Percentiles rank a stretch among this genome's conserved stretches.
Conservation (phyloP, 2,797 vertebrate genomes). For the Coreius guichenoti region DNA sequence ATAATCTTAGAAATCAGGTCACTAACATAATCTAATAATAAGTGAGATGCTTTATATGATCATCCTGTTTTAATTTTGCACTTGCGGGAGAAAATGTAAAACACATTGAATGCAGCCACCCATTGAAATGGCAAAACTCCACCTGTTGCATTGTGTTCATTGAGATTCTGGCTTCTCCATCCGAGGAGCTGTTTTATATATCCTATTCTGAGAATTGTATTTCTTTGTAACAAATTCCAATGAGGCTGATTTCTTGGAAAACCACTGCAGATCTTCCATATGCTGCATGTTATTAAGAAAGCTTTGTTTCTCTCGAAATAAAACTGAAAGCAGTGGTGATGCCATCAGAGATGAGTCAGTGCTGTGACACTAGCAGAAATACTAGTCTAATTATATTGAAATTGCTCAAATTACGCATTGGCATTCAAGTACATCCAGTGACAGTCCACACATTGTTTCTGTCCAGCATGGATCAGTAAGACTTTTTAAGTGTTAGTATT, state of each 20-base stretch:
- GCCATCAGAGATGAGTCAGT: constrained; percentile 30
- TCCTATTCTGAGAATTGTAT: constrained; percentile 38
- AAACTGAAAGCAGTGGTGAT: constrained; percentile 24
- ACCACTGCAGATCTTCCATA: not conserved
- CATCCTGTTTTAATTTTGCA: constrained; percentile 9
- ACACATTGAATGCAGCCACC: not conserved
- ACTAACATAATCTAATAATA: not conserved
- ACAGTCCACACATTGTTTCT: constrained; percentile 14
- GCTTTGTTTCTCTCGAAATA: constrained; percentile 23
- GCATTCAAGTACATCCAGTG: not conserved
- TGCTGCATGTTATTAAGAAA: not conserved
- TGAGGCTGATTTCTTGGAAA: constrained; percentile 28
- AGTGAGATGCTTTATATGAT: not conserved
- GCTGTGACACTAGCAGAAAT: constrained; percentile 9
- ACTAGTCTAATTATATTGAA: not conserved
- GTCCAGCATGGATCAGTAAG: not conserved
- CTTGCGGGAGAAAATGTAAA: not conserved
- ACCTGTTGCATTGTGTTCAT: constrained; percentile 24
- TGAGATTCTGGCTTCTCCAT: constrained; percentile 13
- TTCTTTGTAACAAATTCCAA: constrained; percentile 23
- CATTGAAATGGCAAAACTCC: constrained; percentile 9
- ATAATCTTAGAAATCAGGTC: constrained; percentile 8
- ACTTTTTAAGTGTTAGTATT: too few species aligned
- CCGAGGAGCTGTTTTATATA: constrained; percentile 38
- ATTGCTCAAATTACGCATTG: constrained; percentile 19